Evolutionary conservation across 2,797 vertebrate genomes (phyloP).

Genomic region (Helicolenus hilgendorfi): DNA sequence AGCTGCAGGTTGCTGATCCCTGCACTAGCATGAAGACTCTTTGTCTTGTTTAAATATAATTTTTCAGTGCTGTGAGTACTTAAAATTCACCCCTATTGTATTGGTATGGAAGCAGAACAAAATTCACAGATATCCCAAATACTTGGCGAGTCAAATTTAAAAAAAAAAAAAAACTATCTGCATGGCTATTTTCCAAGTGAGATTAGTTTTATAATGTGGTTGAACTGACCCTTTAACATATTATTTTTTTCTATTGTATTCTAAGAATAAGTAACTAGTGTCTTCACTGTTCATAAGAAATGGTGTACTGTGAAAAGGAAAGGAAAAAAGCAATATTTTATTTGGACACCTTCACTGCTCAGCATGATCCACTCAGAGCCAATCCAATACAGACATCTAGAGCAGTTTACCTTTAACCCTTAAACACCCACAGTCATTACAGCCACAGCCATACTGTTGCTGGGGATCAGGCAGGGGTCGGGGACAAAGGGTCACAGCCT

Average conservation of each 20-base stretch:
- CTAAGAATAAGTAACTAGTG: not conserved
- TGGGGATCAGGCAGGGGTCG: slow-evolving; percentile 17
- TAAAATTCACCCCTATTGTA: not conserved
- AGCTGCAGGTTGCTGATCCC: too few relatives aligned
- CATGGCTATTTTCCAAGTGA: not conserved
- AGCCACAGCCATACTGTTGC: not conserved
- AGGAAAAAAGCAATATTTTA: not conserved
- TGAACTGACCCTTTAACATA: not conserved
- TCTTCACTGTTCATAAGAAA: not conserved
- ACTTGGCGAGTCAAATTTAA: not conserved
- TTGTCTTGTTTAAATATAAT: not conserved
- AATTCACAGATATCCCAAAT: not conserved
- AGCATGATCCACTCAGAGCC: not conserved
- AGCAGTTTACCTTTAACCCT: slow-evolving; percentile 14
- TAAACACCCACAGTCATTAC: not conserved
- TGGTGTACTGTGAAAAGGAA: not conserved
- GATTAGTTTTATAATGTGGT: not conserved
- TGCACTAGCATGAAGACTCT: too few relatives aligned
- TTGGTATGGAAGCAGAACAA: not conserved
- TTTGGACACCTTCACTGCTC: not conserved
- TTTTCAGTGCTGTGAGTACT: not conserved
- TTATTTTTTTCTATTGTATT: not conserved
- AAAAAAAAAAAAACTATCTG: not conserved
- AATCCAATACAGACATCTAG: not conserved
- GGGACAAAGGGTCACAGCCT: slow-evolving; percentile 18